Conservation (phyloP, 92 coral and sea anemone genomes). For the Paramuricea clavata region DNA sequence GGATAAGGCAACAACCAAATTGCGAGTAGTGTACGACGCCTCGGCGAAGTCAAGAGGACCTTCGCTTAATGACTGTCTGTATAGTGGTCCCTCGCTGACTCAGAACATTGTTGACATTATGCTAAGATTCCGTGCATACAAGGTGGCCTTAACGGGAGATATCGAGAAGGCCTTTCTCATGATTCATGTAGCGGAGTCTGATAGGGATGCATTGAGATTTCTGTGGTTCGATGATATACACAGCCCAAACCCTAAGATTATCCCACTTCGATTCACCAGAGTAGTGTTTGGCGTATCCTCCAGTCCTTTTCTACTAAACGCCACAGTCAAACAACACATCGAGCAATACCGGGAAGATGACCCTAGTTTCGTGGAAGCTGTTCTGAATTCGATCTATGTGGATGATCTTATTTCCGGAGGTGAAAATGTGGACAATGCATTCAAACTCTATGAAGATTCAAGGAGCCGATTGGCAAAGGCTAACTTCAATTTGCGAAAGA, state of each 20-base stretch:
- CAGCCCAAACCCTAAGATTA: conserved; percentile 19
- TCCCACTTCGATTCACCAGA: conserved; percentile 28
- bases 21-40: conserved; percentile 41
- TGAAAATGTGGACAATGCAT: conserved; percentile 39
- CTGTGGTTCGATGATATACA: conserved; percentile 30
- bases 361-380: conserved; percentile 31
- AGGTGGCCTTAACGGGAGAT: conserved; percentile 59
- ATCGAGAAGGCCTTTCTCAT: conserved; percentile 66
- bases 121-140: conserved; percentile 52
- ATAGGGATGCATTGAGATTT: conserved; percentile 52
- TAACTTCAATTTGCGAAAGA: too few species aligned
- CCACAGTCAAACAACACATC: conserved; percentile 55
- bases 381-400: conserved; percentile 26
- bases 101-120: conserved; percentile 67
- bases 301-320: conserved; percentile 46
- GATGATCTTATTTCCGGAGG: conserved; percentile 39
- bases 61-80: conserved; percentile 39
- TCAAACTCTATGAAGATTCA: conserved; percentile 48
- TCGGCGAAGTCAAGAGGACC: conserved; percentile 47
- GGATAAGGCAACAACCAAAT: conserved; percentile 46
- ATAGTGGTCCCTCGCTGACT: conserved; percentile 58
- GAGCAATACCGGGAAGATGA: conserved; percentile 24
- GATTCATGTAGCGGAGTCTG: conserved; percentile 58
- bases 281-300: conserved; percentile 36
- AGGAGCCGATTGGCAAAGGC: conserved; percentile 56